Evolutionary conservation across 2,113 vertebrate genomes (phyloP).

Genomic region (Sinocyclocheilus rhinocerous): DNA sequence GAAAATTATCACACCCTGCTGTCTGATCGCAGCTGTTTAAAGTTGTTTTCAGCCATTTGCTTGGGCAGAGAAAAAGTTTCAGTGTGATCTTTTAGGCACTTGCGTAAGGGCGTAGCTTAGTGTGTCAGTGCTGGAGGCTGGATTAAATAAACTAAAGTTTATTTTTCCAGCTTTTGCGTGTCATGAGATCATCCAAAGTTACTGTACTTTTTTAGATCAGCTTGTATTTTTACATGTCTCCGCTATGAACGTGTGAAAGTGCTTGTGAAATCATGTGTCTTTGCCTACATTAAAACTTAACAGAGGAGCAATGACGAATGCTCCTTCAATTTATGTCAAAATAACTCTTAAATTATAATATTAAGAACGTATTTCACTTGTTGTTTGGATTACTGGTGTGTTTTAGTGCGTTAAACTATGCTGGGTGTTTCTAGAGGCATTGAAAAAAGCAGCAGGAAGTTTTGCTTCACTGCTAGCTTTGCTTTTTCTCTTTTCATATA

Average conservation of each 20-base stretch:
- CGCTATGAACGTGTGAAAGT: not conserved
- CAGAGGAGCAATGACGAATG: not conserved
- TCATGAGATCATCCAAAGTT: not conserved
- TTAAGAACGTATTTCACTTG: not conserved
- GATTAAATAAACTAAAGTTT: not conserved
- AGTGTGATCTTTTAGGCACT: constrained; percentile 72
- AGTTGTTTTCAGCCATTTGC: constrained; percentile 68
- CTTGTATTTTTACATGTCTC: not conserved
- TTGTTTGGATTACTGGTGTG: not conserved
- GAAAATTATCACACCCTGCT: constrained; percentile 1
- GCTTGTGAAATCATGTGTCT: not conserved
- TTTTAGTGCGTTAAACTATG: not conserved
- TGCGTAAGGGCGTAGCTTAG: constrained; percentile 79
- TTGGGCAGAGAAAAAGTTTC: constrained; percentile 77
- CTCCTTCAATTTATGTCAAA: not conserved
- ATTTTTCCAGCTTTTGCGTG: not conserved
- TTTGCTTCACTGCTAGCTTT: constrained; percentile 50
- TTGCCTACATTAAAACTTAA: not conserved
- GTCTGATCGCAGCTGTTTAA: constrained; percentile 49
- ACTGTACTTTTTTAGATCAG: not conserved
- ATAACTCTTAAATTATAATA: not conserved
- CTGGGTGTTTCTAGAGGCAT: not conserved
- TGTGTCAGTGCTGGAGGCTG: constrained; percentile 52
- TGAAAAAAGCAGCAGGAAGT: constrained; percentile 29
- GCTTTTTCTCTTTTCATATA: not conserved